Evolutionary conservation across 2,113 vertebrate genomes (phyloP), one percentile per base, ranked within the genome.

Genomic region (Carlito syrichta): DNA sequence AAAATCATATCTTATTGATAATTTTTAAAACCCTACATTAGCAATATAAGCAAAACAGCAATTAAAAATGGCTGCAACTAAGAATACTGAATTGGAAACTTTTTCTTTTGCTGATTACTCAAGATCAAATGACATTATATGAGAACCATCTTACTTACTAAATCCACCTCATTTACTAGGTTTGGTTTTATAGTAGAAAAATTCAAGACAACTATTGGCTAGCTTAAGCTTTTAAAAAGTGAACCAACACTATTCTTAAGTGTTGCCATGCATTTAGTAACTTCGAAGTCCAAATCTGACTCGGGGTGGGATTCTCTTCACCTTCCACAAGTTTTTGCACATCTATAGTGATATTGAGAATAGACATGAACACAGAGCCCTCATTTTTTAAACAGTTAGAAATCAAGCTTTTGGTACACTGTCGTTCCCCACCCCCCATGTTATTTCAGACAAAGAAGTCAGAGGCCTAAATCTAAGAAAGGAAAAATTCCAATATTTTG

Each of bases 361-460:
- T 69, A 76, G 89, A 77, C 50, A 54, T 54, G 62, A 54, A 22
- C 22, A 60, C 30, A 45, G 16, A 14, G 32, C 3, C 6, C 54
- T 50, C 66, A 45, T 7, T 85, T 43, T 35, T 66, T 35, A 35
- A 66, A n/a, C n/a, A n/a, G n/a, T 66, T 35, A 95, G 96, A 89
- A 81, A 88, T 38, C 45, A 27, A 63, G 63, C 32, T 50, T 68
- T 86, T 30, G 56, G 8, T 20, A 63, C 71, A n/a, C 43, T 48
- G 5, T 62, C 90, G 86, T 52, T 10, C 91, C 50, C 12, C n/a
- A n/a, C n/a, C n/a, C 4, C 19, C 27, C 91, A 69, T 91, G 89
- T 43, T 89, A 94, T 90, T 98, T 97, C 54, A 95, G 22, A 7
- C 16, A 91, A 35, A 22, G 48, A 23, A 50, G 50, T 23, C 48